Base-by-base conservation (phyloP, 2,797 vertebrate species). In the Alca torda region DNA sequence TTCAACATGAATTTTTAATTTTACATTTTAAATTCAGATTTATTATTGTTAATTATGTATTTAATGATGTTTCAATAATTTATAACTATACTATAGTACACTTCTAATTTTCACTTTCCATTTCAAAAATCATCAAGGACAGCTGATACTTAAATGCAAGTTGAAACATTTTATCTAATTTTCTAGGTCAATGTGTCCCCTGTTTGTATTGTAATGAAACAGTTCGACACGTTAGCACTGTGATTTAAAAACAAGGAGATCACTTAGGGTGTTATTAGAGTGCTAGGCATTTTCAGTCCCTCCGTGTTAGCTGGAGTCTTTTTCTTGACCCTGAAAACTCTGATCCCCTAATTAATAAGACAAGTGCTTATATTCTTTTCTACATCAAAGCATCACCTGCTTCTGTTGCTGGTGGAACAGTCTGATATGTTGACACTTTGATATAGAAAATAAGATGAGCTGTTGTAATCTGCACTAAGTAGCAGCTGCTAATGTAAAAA, bases 361-460 rank as follows among this genome's bases (percentile, higher is more conserved):
- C 76, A 93, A 93, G 74, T 90, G 77, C 65, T 91, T 90, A 48
- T 84, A 88, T 84, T 86, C 57, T 78, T 93, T 86, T 67, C 80
- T 70, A 82, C 85, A 96, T 96, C 77, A 94, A 97, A 94, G 87
- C 4, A 0, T 84, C 88, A 87, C 48, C 80, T 95, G 76, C 64
- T 84, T 84, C 63, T 90, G 28, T 93, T 94, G 84, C 53, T 94
- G 88, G 60, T 84, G 65, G 73, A 95, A 79, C 51, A 56, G 48
- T 94, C 78, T 95, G 89, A 86, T 97, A 69, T 93, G 87, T 96
- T 96, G 93, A 96, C 88, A 96, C 73, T 96, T 89, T 50, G 85
- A 93, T 95, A 76, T 1, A 95, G 94, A 95, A 96, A 96, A 96
- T 93, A 91, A 93, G 94, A 95, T 96, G 95, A 97, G 76, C 76